A percentile compares a stretch with the other conserved stretches of the same genome.
Conservation (phyloP, 1,140 invertebrate genomes). For the Cylas formicarius region DNA sequence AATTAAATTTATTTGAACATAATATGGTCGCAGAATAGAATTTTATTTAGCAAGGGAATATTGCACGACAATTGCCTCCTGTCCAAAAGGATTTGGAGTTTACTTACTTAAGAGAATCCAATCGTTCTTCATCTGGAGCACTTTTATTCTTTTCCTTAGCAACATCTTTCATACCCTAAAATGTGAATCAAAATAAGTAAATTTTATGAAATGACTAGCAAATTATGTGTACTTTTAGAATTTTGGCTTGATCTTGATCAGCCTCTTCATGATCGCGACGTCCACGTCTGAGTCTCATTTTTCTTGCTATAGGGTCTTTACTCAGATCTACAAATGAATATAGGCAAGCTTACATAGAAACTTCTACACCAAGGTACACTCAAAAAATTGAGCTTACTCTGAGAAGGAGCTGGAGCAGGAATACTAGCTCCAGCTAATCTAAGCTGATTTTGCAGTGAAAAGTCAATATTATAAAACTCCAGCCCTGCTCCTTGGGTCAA, state of each 20-base stretch:
- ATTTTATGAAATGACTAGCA: not conserved
- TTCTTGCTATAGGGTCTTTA: constrained; percentile 85
- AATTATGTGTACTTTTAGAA: constrained; percentile 61
- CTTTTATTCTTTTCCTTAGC: constrained; percentile 80
- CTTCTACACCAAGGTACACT: constrained; percentile 4
- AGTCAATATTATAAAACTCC: constrained; percentile 98
- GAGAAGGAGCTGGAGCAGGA: constrained; percentile 59
- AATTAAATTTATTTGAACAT: too few species aligned
- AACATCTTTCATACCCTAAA: constrained; percentile 91
- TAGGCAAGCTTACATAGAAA: not conserved
- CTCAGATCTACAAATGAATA: constrained; percentile 45
- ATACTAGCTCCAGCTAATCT: constrained; percentile 85
- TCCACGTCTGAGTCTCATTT: constrained; percentile 74
- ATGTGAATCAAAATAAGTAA: constrained; percentile 12
- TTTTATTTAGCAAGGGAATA: too few species aligned
- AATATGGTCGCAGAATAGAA: too few species aligned
- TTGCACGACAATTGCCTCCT: not conserved
- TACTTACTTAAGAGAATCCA: constrained; percentile 60
- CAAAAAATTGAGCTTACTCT: constrained; percentile 45
- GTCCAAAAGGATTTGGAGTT: constrained; percentile 5
- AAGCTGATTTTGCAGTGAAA: constrained; percentile 92
- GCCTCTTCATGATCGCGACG: constrained; percentile 68
- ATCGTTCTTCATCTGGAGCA: constrained; percentile 53
- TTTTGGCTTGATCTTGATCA: constrained; percentile 90
- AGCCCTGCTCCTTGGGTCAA: constrained; percentile 68